Evolutionary conservation across 2,113 vertebrate genomes (phyloP).

Genomic region (Nothoprocta perdicaria): DNA sequence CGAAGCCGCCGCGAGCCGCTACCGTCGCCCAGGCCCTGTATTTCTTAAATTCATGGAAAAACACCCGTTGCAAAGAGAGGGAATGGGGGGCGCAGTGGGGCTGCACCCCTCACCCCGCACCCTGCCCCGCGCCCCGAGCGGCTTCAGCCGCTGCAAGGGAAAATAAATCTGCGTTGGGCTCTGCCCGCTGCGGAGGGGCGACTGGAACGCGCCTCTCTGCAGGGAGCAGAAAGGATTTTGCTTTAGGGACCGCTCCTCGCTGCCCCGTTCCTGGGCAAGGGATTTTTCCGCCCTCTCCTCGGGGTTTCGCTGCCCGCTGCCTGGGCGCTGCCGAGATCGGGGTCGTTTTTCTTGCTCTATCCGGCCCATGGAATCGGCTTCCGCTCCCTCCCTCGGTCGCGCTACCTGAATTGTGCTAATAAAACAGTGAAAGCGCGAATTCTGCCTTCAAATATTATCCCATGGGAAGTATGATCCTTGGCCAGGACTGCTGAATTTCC

Average conservation of each 20-base stretch:
- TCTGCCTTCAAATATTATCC: background rate
- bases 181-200: background rate
- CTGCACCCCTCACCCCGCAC: too few relatives aligned
- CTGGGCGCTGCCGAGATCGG: background rate
- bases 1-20: conserved; percentile 87
- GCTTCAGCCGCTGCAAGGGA: background rate
- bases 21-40: conserved; percentile 81
- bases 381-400: background rate
- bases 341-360: background rate
- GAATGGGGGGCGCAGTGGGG: too few relatives aligned
- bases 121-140: too few relatives aligned
- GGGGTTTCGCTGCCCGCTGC: accelerated
- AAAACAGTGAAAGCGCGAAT: background rate
- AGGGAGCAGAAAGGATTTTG: background rate
- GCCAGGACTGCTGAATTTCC: background rate
- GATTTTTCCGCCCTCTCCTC: background rate
- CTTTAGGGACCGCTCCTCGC: background rate
- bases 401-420: background rate
- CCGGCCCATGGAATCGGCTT: background rate
- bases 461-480: background rate
- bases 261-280: accelerated
- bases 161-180: background rate
- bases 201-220: background rate
- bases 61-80: background rate
- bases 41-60: conserved; percentile 72